phyloP scores from a whole-genome alignment of 2,888 invertebrate species.

The Stenodera caucasica region DNA sequence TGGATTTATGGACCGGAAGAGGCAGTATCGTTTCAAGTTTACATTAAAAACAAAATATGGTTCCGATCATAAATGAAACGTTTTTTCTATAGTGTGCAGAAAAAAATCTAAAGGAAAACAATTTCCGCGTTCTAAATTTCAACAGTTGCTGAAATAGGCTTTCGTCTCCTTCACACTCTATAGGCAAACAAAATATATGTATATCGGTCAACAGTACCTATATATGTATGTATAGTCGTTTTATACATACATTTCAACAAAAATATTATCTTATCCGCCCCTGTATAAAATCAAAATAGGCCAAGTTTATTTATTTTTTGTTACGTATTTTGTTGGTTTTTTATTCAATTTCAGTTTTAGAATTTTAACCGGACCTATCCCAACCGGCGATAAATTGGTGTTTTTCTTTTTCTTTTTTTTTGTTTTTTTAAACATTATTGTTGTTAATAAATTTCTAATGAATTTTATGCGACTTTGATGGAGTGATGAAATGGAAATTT shows the following conservation, averaged over 20 bases:
- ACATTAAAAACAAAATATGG: constrained; percentile 6
- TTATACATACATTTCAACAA: constrained; percentile 26
- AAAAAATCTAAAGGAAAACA: constrained; percentile 28
- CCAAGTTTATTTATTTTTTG: constrained; percentile 42
- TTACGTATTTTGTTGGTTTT: neutral
- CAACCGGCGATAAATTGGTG: constrained; percentile 20
- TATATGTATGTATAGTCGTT: no score
- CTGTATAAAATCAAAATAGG: constrained; percentile 42
- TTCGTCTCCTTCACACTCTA: constrained; percentile 26
- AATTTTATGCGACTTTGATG: constrained; percentile 33
- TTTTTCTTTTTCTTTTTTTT: neutral
- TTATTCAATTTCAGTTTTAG: neutral
- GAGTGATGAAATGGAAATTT: constrained; percentile 28
- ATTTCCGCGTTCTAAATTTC: constrained; percentile 25
- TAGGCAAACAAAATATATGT: constrained; percentile 38
- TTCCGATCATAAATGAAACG: neutral
- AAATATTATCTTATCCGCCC: constrained; percentile 36
- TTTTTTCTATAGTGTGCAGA: constrained; percentile 1
- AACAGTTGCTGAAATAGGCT: constrained; percentile 12
- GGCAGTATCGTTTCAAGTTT: neutral
- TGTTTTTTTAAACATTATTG: neutral
- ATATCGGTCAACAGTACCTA: constrained; percentile 34
- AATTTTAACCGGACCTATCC: constrained; percentile 34
- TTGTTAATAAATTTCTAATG: no score
- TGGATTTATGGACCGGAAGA: constrained; percentile 5